These are phyloP conservation scores for Calameuta filiformis DNA, from an alignment of 2,888 invertebrate genomes.

Conservation along the genomic window DNA sequence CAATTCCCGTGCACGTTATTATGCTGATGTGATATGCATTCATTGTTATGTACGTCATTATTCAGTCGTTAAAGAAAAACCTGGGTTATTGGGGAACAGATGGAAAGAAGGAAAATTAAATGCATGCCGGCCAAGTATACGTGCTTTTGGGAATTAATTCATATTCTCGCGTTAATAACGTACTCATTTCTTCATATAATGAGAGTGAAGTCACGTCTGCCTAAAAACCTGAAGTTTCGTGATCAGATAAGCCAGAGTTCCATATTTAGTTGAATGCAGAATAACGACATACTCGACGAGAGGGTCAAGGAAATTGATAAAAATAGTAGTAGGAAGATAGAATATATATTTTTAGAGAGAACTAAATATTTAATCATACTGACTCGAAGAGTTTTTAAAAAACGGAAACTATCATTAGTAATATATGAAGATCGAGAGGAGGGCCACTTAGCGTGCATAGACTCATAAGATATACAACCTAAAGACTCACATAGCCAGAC, in stretches of 20 bases:
- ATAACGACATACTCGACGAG: neutral
- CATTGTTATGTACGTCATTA: neutral
- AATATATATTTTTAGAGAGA: neutral
- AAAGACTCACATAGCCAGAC: slow-evolving; percentile 71
- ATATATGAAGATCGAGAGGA: neutral
- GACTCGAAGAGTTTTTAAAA: neutral
- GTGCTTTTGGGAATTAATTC: neutral
- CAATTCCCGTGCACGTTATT: neutral
- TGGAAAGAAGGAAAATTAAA: neutral
- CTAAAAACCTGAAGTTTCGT: neutral
- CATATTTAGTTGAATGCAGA: neutral
- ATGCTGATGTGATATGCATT: neutral
- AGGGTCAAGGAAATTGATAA: neutral
- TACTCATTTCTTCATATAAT: neutral
- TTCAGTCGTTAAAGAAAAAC: neutral
- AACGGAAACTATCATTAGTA: neutral
- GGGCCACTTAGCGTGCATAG: neutral
- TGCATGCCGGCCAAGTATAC: neutral
- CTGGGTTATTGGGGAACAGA: neutral
- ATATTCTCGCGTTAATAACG: neutral
- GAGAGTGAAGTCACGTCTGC: neutral
- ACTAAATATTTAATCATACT: neutral
- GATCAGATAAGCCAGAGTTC: neutral
- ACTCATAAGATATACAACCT: neutral
- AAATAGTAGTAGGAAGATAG: neutral